Conservation (phyloP, 2,888 invertebrate species). For the Rhamphomyia laevipes region DNA sequence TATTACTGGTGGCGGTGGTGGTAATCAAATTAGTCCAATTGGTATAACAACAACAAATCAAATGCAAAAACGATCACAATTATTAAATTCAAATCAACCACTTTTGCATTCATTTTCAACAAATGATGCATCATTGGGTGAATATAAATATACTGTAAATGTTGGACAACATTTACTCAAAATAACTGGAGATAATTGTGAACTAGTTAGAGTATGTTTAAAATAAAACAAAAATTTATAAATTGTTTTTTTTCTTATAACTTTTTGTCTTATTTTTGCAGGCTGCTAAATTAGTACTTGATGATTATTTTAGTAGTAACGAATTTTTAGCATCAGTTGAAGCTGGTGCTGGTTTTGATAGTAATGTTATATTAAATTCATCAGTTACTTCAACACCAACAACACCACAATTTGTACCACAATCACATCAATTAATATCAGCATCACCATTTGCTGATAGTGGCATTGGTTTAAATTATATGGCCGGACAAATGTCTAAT, state of each 20-base stretch:
- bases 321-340: slow-evolving; percentile 37
- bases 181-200: slow-evolving; percentile 74
- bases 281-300: slow-evolving; percentile 78
- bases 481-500: slow-evolving; percentile 23
- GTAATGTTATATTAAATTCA: slow-evolving; percentile 30
- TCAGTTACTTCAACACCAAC: slow-evolving; percentile 32
- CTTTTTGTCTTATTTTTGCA: slow-evolving; percentile 28
- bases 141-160: slow-evolving; percentile 80
- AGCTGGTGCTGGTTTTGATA: slow-evolving; percentile 35
- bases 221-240: neutral
- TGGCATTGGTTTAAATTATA: slow-evolving; percentile 36
- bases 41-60: slow-evolving; percentile 23
- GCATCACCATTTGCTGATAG: slow-evolving; percentile 31
- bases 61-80: slow-evolving; percentile 5
- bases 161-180: slow-evolving; percentile 73
- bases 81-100: slow-evolving; percentile 17
- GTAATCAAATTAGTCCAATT: neutral
- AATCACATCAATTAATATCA: slow-evolving; percentile 16
- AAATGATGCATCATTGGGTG: slow-evolving; percentile 72
- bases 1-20: slow-evolving; percentile 7
- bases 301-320: slow-evolving; percentile 61
- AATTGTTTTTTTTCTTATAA: neutral
- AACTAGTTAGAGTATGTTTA: slow-evolving; percentile 65
- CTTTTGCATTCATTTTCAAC: slow-evolving; percentile 70
- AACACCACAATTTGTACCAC: slow-evolving; percentile 22